Evolutionary conservation across 2,797 vertebrate species (phyloP).

Genomic region (Podargus strigoides): DNA sequence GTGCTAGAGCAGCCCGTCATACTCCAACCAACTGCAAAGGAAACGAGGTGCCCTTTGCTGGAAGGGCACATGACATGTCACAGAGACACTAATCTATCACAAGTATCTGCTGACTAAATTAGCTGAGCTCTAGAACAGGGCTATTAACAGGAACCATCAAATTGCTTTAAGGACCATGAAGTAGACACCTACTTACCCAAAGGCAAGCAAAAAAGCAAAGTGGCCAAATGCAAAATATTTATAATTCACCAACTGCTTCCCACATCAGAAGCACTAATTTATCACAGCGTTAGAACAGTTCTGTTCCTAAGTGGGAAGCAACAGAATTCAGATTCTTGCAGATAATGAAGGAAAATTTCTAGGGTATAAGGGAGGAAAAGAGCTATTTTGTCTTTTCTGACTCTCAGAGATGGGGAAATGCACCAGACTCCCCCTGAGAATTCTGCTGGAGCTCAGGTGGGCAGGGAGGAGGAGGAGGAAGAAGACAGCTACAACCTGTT

Average conservation of each 20-base stretch:
- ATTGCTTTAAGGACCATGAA: not conserved
- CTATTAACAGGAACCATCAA: not conserved
- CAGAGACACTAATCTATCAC: not conserved
- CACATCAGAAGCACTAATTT: not conserved
- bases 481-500: not conserved
- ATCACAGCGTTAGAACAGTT: not conserved
- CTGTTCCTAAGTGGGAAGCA: not conserved
- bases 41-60: not conserved
- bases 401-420: not conserved
- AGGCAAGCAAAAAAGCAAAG: not conserved
- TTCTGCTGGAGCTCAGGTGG: not conserved
- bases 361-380: not conserved
- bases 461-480: not conserved
- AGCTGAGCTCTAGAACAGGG: not conserved
- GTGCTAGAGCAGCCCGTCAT: fast-evolving
- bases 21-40: not conserved
- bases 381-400: not conserved
- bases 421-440: not conserved
- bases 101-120: not conserved
- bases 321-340: not conserved
- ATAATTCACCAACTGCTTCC: not conserved
- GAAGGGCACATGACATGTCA: not conserved
- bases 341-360: not conserved
- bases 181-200: not conserved
- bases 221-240: fast-evolving